phyloP scores from a whole-genome alignment of 2,797 vertebrate species.

The Gymnodraco acuticeps region DNA sequence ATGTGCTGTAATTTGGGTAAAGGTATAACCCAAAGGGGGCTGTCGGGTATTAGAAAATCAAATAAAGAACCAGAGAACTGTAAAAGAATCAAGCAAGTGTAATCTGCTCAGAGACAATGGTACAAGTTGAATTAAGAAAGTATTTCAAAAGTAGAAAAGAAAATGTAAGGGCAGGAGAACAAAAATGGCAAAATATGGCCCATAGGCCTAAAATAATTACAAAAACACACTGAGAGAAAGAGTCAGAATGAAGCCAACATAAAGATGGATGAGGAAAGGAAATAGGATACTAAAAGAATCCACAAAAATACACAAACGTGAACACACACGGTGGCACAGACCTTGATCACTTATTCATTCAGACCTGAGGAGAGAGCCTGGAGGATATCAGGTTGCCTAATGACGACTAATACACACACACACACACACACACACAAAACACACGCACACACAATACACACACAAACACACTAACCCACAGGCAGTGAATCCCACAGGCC shows the following conservation, averaged over 20 bases:
- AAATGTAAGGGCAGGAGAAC: not conserved
- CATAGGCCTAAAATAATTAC: not conserved
- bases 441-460: slow-evolving; percentile 35
- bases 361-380: slow-evolving; percentile 60
- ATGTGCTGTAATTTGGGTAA: not conserved
- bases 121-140: not conserved
- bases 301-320: slow-evolving; percentile 21
- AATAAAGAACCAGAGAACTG: not conserved
- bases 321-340: slow-evolving; percentile 33
- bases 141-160: not conserved
- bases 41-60: not conserved
- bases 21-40: not conserved
- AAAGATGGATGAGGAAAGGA: not conserved
- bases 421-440: slow-evolving; percentile 51
- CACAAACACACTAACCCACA: slow-evolving; percentile 39
- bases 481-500: slow-evolving; percentile 65
- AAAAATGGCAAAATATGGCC: not conserved
- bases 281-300: slow-evolving; percentile 14
- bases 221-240: not conserved
- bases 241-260: not conserved
- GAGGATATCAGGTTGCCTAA: slow-evolving; percentile 70
- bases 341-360: slow-evolving; percentile 79
- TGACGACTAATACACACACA: slow-evolving; percentile 59
- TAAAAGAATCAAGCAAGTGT: not conserved
- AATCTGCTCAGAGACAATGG: not conserved